Conservation (phyloP, 2,797 vertebrate genomes). For the Myotis myotis region DNA sequence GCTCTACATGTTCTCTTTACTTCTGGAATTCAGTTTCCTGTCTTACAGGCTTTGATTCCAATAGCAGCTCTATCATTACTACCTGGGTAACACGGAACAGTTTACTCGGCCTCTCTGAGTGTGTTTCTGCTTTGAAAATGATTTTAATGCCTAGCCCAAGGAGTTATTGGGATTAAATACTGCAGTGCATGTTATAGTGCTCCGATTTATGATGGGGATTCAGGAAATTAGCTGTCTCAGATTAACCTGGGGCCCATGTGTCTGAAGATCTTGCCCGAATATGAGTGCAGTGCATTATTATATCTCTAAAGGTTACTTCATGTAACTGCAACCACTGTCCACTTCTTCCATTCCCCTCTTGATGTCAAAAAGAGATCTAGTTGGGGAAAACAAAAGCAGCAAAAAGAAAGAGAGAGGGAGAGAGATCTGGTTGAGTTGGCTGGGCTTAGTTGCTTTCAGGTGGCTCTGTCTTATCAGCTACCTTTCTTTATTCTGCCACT, state of each 20-base stretch:
- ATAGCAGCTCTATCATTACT: background rate
- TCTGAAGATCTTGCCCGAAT: background rate
- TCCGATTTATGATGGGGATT: background rate
- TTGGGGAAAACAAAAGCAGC: no score
- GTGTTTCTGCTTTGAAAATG: background rate
- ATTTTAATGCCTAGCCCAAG: background rate
- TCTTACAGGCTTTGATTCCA: background rate
- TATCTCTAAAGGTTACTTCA: background rate
- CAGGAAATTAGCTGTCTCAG: background rate
- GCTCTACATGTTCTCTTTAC: background rate
- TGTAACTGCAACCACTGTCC: background rate
- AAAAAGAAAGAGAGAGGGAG: background rate
- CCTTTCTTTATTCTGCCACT: background rate
- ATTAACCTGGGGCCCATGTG: background rate
- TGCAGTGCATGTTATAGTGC: background rate
- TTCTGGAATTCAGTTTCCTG: slow-evolving; percentile 18
- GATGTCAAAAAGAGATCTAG: background rate
- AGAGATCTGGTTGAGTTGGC: background rate
- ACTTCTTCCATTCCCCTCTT: background rate
- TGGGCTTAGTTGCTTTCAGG: background rate
- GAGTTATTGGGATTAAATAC: background rate
- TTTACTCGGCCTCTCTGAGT: background rate
- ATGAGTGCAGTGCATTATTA: no score
- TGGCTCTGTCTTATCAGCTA: background rate
- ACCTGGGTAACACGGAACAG: background rate